Base-by-base conservation (phyloP, 1,140 invertebrate genomes). In the Drosophila nikananu region DNA sequence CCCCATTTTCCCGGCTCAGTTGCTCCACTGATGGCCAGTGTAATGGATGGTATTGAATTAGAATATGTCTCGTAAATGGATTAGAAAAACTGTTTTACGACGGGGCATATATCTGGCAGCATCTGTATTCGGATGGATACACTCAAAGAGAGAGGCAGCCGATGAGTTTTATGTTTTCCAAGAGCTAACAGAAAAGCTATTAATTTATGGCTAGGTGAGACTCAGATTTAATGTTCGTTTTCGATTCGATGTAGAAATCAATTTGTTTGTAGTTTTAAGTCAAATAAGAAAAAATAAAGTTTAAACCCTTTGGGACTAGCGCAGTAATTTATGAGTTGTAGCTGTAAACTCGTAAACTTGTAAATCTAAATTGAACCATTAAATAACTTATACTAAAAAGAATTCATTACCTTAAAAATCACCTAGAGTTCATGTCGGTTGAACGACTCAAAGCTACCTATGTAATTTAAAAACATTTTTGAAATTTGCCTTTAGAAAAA, bases 11-110 rank as follows among this genome's bases (percentile, higher is more conserved):
- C 57, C 73, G 42, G 48, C 52, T 77, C 25, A 42, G 46, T 51
- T 59, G 58, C 60, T 51, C 49, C 60, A 23, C 37, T 62, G 80
- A 73, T 57, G 64, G 49, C 41, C 61, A 59, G 52, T 52, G 59
- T 63, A 63, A 64, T 76, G 68, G 62, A 51, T 64, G 59, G 51
- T 51, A 72, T 58, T 65, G 83, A 73, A 83, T 89, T 83, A 83
- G 77, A 62, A 54, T 63, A 71, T 67, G 59, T 63, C 80, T 83
- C 73, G 67, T 83, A 89, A 87, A 89, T 77, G 81, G 61, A 71
- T 65, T 81, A 58, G 49, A 64, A 67, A 77, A 72, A 78, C 73
- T 73, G 60, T 73, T 73, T 52, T 42, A 72, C 41, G 67, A 72
- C 23, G 17, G 1, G 5, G 35, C 37, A 72, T 73, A 25, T 42